phyloP scores from a whole-genome alignment of 2,888 invertebrate species.

The Gryllus longicercus region DNA sequence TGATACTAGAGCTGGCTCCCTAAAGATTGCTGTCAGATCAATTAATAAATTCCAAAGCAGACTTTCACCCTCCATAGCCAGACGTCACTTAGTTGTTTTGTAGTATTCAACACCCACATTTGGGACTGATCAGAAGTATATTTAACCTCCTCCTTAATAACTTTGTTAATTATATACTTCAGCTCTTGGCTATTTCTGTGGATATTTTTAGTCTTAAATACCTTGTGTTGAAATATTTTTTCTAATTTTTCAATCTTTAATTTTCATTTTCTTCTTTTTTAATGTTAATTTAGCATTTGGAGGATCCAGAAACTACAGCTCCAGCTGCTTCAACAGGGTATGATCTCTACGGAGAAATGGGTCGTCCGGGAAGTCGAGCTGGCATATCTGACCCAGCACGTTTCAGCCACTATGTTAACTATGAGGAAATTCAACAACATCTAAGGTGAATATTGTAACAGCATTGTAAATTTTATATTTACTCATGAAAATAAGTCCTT shows the following conservation, averaged over 20 bases:
- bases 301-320: slow-evolving; percentile 37
- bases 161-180: too few species aligned
- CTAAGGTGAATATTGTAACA: slow-evolving; percentile 61
- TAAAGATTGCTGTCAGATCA: too few species aligned
- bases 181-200: too few species aligned
- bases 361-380: slow-evolving; percentile 54
- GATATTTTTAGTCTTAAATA: too few species aligned
- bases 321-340: slow-evolving; percentile 30
- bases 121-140: too few species aligned
- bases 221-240: background rate
- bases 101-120: too few species aligned
- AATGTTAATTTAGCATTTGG: slow-evolving; percentile 40
- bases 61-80: too few species aligned
- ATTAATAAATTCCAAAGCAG: too few species aligned
- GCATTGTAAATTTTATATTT: background rate
- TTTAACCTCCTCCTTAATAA: too few species aligned
- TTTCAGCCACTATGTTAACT: slow-evolving; percentile 75
- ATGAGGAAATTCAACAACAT: slow-evolving; percentile 80
- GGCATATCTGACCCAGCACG: slow-evolving; percentile 55
- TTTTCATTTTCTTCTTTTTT: background rate
- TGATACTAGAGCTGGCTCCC: too few species aligned
- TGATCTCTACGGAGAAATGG: slow-evolving; percentile 49
- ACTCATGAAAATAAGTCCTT: background rate
- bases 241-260: background rate
- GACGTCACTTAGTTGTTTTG: too few species aligned